phyloP scores from a whole-genome alignment of 1,140 invertebrate genomes.

The Pemphigus obesinymphae region DNA sequence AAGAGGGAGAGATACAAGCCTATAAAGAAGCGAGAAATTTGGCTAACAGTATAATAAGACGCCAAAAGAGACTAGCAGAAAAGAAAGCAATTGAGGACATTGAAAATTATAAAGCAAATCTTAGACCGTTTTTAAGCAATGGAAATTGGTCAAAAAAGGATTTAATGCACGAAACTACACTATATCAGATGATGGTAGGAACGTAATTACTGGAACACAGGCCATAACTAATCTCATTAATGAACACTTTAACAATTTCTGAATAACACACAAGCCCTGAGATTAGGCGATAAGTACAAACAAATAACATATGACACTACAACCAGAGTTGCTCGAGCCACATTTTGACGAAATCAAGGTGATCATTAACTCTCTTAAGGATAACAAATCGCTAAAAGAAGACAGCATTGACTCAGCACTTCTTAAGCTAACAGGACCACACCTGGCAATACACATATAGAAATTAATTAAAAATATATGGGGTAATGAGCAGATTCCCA shows the following conservation, averaged over 20 bases:
- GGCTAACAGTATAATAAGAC: background rate
- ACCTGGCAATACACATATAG: background rate
- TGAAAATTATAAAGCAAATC: conserved; percentile 18
- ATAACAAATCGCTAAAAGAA: background rate
- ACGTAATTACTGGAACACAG: background rate
- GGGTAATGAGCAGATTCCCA: conserved; percentile 41
- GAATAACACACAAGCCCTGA: background rate
- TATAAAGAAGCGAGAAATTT: background rate
- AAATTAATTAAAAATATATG: conserved; percentile 39
- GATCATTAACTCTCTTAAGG: background rate
- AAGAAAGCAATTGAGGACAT: conserved; percentile 16
- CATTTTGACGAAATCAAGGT: background rate
- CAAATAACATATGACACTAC: background rate
- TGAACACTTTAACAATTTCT: background rate
- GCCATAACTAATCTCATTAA: conserved; percentile 13
- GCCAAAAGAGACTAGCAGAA: conserved; percentile 31
- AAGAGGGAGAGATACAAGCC: background rate
- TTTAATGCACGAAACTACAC: too few species aligned
- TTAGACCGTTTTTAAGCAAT: conserved; percentile 4
- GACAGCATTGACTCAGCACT: background rate
- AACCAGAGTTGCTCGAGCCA: background rate
- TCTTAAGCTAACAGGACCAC: background rate
- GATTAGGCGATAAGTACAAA: background rate
- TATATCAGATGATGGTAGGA: too few species aligned
- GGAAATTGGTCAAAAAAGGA: conserved; percentile 23